Conservation (phyloP, 2,888 invertebrate species). For the Rhingia rostrata region DNA sequence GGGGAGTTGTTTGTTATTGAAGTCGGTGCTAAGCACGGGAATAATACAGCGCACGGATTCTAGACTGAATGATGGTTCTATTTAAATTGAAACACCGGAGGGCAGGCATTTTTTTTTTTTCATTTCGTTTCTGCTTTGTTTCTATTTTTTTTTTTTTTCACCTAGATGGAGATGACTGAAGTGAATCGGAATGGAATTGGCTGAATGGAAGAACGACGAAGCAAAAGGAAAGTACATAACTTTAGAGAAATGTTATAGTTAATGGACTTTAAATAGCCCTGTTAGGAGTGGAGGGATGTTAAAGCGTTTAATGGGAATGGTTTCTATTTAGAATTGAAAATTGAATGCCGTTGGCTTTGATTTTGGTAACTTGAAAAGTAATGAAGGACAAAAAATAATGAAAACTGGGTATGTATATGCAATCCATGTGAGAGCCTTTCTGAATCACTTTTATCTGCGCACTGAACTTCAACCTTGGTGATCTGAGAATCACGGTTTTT, state of each 20-base stretch:
- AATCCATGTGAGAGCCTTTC: no score
- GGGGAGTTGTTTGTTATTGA: constrained; percentile 63
- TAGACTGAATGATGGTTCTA: constrained; percentile 56
- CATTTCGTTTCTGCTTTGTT: not conserved
- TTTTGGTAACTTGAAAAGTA: not conserved
- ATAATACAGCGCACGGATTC: constrained; percentile 39
- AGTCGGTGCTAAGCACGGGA: constrained; percentile 34
- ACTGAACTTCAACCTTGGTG: no score
- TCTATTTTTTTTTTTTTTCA: no score
- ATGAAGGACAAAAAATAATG: not conserved
- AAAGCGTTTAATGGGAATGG: constrained; percentile 23
- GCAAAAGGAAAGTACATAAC: not conserved
- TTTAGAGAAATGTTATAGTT: constrained; percentile 22
- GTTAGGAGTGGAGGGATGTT: constrained; percentile 19
- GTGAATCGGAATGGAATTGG: constrained; percentile 7
- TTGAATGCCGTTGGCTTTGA: constrained; percentile 8
- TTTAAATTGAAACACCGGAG: constrained; percentile 59
- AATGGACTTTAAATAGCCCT: constrained; percentile 42
- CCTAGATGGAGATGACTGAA: not conserved
- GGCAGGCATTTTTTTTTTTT: not conserved
- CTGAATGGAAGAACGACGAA: not conserved
- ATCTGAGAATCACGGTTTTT: no score
- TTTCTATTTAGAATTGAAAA: not conserved
- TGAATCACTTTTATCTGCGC: no score
- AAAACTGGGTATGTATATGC: no score